Base-by-base conservation (phyloP, 2,888 invertebrate species). In the Erebia ligea region DNA sequence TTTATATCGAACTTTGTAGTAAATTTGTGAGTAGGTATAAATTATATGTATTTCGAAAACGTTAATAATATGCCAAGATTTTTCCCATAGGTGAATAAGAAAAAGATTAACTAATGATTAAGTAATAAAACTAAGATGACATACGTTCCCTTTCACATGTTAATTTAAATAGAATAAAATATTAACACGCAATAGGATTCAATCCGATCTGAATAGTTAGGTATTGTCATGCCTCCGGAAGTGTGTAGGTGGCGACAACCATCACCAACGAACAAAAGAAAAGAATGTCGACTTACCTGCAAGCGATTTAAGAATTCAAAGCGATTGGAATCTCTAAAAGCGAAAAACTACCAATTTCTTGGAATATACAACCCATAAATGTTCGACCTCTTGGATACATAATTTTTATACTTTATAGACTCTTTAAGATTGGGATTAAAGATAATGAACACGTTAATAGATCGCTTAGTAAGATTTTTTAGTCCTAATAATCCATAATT, bases 211-310 rank as follows among this genome's bases (percentile, higher is more conserved):
- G 77, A 82, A 84, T 82, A 77, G 76, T 80, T 78, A 75, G 76
- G 76, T 79, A 80, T 81, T 83, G 82, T 84, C 82, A 80, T 80
- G 81, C 81, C 83, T 84, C 91, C 91, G 92, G 91, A 91, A 88
- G 84, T 84, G 88, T 79, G 91, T 91, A 86, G 91, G 91, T 77
- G 79, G 81, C 78, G 80, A 82, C 81, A 79, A 78, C 78, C 80
- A 78, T 67, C 80, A 78, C 74, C 71, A 77, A 79, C 71, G 82
- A 86, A 90, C 90, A 91, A 90, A 90, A 85, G 84, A 73, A 75
- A 80, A 85, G 91, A 90, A 91, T 91, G 90, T 85, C 86, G 80
- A 79, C 80, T 83, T 88, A 89, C 88, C 88, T 88, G 88, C 82
- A 81, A 69, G 54, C 45, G 68, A 70, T 72, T 72, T 68, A 57